These are phyloP conservation scores for Ellobium chinense DNA, from an alignment of 2,888 invertebrate genomes.

Conservation along the genomic window DNA sequence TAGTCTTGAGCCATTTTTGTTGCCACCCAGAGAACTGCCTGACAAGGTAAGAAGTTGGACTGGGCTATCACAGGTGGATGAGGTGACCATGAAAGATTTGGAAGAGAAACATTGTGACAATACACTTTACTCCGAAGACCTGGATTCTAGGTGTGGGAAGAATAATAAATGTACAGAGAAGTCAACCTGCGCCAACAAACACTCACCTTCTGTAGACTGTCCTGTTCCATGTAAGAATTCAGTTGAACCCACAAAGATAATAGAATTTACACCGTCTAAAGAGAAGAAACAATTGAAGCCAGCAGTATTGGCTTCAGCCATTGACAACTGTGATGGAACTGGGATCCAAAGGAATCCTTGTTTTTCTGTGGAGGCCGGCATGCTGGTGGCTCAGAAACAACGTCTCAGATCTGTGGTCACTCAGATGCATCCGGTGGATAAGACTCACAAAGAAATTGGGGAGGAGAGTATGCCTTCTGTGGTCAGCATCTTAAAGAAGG, in stretches of 20 bases:
- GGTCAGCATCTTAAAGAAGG: constrained; percentile 71
- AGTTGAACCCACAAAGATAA: neutral
- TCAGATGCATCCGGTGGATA: constrained; percentile 61
- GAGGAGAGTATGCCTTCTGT: constrained; percentile 61
- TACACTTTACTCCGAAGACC: no score
- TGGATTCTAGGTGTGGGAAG: no score
- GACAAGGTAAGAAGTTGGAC: no score
- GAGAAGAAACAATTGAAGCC: neutral
- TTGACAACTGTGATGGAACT: no score
- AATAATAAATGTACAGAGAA: no score
- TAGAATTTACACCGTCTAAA: neutral
- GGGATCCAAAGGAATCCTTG: constrained; percentile 14
- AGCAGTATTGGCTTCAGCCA: no score
- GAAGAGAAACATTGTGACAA: no score
- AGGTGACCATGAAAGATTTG: no score
- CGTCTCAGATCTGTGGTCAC: constrained; percentile 56
- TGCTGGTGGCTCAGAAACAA: constrained; percentile 62
- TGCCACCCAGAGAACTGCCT: no score
- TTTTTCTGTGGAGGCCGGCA: constrained; percentile 62
- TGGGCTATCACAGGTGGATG: no score
- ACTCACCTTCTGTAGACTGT: neutral
- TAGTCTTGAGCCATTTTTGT: no score
- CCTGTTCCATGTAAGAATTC: neutral
- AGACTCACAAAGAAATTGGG: constrained; percentile 58
- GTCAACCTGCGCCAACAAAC: no score